A percentile compares a stretch with the other conserved stretches of the same genome.
Conservation (phyloP, 1,140 invertebrate genomes). For the Danaus plexippus region DNA sequence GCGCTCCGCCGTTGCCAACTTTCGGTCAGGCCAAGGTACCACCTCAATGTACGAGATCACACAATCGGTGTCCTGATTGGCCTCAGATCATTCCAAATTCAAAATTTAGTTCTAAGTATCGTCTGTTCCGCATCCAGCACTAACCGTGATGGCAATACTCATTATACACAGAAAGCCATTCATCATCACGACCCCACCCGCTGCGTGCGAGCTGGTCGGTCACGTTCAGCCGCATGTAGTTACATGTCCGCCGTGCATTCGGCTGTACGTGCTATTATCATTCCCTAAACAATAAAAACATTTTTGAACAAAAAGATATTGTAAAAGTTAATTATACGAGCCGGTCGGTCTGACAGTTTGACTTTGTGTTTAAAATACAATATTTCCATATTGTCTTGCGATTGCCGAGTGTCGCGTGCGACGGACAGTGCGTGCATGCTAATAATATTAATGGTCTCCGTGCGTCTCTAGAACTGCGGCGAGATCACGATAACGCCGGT, state of each 20-base stretch:
- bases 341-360: too few species aligned
- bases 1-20: conserved; percentile 49
- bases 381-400: too few species aligned
- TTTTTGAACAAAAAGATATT: too few species aligned
- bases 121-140: neutral
- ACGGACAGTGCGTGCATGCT: too few species aligned
- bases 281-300: too few species aligned
- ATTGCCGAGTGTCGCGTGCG: too few species aligned
- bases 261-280: too few species aligned
- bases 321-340: too few species aligned
- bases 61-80: conserved; percentile 61
- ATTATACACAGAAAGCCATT: conserved; percentile 43
- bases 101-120: conserved; percentile 52
- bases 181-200: conserved; percentile 35
- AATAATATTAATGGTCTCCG: too few species aligned
- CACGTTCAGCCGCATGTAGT: too few species aligned
- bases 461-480: conserved; percentile 44
- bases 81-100: conserved; percentile 64
- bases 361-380: too few species aligned
- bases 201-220: neutral
- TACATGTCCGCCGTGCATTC: too few species aligned
- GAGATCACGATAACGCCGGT: conserved; percentile 76
- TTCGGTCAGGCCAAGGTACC: conserved; percentile 74
- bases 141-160: conserved; percentile 53
- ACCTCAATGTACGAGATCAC: conserved; percentile 46